phyloP scores from a whole-genome alignment of 2,888 invertebrate species.

The Tipula helvola region DNA sequence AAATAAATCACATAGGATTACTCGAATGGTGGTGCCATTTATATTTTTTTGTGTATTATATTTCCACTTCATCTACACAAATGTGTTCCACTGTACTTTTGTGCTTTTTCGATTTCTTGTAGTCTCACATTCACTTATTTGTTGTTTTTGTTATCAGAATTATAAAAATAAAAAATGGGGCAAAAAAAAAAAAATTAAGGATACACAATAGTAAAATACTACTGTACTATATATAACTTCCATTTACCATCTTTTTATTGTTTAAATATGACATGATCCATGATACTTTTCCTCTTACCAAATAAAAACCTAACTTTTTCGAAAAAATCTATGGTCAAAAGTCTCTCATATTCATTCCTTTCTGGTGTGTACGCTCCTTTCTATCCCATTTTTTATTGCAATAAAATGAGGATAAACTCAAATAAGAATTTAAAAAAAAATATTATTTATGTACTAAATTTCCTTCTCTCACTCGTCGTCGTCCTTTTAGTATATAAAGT shows the following conservation, averaged over 20 bases:
- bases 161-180: neutral
- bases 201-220: neutral
- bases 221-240: neutral
- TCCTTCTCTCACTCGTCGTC: neutral
- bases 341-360: neutral
- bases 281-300: neutral
- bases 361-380: neutral
- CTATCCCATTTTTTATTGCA: neutral
- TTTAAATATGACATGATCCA: constrained; percentile 4
- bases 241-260: neutral
- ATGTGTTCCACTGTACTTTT: neutral
- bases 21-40: neutral
- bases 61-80: neutral
- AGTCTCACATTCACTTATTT: neutral
- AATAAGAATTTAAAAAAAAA: neutral
- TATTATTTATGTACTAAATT: constrained; percentile 4
- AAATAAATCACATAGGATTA: neutral
- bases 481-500: neutral
- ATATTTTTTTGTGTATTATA: neutral
- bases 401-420: neutral
- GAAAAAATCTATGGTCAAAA: neutral
- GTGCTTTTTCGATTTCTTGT: neutral
- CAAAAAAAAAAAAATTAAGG: neutral
- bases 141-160: neutral
- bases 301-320: neutral